Percentiles rank a stretch among this genome's conserved stretches.
Conservation (phyloP, 2,113 vertebrate species). For the Micronycteris hirsuta region DNA sequence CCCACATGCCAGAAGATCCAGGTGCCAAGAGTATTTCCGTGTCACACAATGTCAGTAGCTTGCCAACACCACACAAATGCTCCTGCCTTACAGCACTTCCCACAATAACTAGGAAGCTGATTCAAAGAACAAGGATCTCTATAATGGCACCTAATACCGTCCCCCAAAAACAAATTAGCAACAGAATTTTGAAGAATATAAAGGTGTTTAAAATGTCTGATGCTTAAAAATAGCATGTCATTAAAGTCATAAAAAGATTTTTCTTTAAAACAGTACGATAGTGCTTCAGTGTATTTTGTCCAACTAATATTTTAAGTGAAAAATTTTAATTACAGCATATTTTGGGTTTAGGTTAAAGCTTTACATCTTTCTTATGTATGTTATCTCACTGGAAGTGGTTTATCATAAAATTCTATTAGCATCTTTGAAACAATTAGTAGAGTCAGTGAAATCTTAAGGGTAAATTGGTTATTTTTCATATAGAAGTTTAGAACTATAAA, state of each 20-base stretch:
- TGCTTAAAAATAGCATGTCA: constrained; percentile 37
- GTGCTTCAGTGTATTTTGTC: constrained; percentile 57
- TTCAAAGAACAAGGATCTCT: constrained; percentile 57
- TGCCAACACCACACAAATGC: not conserved
- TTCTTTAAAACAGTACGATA: constrained; percentile 50
- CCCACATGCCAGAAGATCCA: not conserved
- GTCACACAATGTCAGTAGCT: not conserved
- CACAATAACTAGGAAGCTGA: constrained; percentile 16
- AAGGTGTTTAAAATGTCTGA: constrained; percentile 18
- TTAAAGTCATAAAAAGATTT: constrained; percentile 51
- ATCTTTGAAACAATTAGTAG: constrained; percentile 24
- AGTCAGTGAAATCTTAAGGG: not conserved
- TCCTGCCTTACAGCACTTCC: not conserved
- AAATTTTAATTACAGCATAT: not conserved
- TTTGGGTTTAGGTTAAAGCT: constrained; percentile 39
- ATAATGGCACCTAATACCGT: not conserved
- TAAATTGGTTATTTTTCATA: constrained; percentile 39
- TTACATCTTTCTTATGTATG: not conserved
- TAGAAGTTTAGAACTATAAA: constrained; percentile 30
- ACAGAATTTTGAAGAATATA: constrained; percentile 37
- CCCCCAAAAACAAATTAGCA: not conserved
- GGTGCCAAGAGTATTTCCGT: not conserved
- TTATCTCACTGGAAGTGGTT: not conserved
- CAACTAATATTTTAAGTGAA: constrained; percentile 37
- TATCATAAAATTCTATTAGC: constrained; percentile 24